Evolutionary conservation across 2,797 vertebrate genomes (phyloP).

Genomic region (Characodon lateralis): DNA sequence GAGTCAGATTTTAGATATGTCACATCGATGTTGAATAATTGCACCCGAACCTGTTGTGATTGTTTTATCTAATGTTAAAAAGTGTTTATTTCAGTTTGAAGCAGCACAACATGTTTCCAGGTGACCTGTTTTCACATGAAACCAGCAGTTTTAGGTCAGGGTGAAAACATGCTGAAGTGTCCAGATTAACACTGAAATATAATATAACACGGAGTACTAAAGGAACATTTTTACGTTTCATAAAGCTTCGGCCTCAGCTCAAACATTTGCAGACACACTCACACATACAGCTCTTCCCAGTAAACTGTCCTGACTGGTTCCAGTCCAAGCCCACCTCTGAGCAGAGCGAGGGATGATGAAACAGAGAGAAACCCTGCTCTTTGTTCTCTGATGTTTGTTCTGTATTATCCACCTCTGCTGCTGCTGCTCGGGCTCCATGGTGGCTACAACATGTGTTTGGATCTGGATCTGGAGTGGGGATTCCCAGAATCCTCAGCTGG

Average conservation of each 20-base stretch:
- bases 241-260: background rate
- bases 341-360: conserved; percentile 40
- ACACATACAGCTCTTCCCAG: conserved; percentile 30
- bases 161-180: too few species aligned
- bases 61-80: too few species aligned
- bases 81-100: too few species aligned
- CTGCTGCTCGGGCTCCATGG: conserved; percentile 14
- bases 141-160: too few species aligned
- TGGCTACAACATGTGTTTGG: conserved; percentile 45
- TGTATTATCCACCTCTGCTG: conserved; percentile 1
- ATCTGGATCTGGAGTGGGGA: conserved; percentile 25
- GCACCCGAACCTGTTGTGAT: too few species aligned
- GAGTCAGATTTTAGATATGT: background rate
- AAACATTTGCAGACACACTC: background rate
- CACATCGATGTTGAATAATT: too few species aligned
- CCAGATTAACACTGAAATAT: too few species aligned
- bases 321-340: conserved; percentile 61
- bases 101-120: too few species aligned
- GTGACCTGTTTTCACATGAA: too few species aligned
- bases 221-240: background rate
- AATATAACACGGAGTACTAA: background rate
- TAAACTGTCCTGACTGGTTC: conserved; percentile 33
- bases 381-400: conserved; percentile 24
- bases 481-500: conserved; percentile 59
- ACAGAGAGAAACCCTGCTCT: conserved; percentile 34